Conservation (phyloP, 1,140 invertebrate species). For the Rhopalosiphum maidis region DNA sequence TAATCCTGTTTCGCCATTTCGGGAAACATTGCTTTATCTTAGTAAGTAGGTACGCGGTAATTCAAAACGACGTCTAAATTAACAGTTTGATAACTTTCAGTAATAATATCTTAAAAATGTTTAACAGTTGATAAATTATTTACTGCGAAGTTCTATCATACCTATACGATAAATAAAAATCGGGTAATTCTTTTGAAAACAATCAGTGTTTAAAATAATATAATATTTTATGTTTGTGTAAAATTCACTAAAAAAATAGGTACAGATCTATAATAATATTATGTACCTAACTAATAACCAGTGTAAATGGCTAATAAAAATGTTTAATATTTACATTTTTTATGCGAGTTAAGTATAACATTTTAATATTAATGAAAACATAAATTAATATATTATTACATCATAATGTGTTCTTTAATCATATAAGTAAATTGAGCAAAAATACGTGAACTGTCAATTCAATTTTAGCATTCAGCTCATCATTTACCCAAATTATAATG, state of each 20-base stretch:
- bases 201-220: not conserved
- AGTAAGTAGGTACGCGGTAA: not conserved
- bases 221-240: not conserved
- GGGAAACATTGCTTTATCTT: not conserved
- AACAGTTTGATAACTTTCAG: not conserved
- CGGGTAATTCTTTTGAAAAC: not conserved
- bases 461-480: not conserved
- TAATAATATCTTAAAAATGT: not conserved
- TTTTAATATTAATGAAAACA: not conserved
- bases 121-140: not conserved
- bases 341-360: no score
- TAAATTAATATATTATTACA: not conserved
- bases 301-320: no score
- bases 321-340: no score
- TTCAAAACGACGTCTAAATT: not conserved
- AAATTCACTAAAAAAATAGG: not conserved
- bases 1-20: not conserved
- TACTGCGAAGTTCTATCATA: not conserved
- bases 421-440: not conserved
- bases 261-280: not conserved
- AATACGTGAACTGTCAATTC: not conserved
- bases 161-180: not conserved
- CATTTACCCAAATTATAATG: not conserved
- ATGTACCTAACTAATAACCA: not conserved
- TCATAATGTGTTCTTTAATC: not conserved